phyloP scores from a whole-genome alignment of 2,113 vertebrate species.

The Opisthocomus hoazin region DNA sequence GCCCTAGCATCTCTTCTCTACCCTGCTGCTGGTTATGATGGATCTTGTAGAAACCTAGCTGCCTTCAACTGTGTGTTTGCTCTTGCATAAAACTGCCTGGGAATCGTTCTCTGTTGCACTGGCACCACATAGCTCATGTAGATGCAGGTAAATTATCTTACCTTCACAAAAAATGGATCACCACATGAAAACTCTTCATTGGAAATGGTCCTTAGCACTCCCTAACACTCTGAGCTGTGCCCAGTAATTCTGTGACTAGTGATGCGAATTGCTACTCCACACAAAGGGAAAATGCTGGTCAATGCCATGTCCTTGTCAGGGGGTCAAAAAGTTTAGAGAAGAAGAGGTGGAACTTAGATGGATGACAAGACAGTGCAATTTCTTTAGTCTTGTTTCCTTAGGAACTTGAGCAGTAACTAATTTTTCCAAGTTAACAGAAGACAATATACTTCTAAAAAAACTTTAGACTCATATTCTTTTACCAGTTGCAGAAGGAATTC shows the following conservation, averaged over 20 bases:
- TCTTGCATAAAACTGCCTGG: neutral
- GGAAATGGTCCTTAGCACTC: neutral
- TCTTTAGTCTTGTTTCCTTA: neutral
- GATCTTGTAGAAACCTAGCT: neutral
- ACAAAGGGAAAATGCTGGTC: neutral
- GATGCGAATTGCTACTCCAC: neutral
- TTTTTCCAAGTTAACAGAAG: neutral
- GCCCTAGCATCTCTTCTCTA: neutral
- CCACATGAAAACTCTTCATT: neutral
- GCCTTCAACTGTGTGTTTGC: neutral
- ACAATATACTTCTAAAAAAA: neutral
- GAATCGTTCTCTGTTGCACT: neutral
- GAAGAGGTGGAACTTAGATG: neutral
- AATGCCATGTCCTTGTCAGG: too few species aligned
- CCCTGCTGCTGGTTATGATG: neutral
- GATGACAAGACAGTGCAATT: neutral
- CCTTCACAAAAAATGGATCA: neutral
- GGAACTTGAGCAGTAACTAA: neutral
- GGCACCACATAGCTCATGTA: neutral
- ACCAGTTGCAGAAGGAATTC: neutral
- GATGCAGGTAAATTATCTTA: neutral
- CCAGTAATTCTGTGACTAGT: neutral
- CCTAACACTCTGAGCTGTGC: neutral
- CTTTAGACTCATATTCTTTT: neutral
- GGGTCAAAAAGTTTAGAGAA: neutral